A percentile compares a stretch with the other conserved stretches of the same genome.
Conservation (phyloP, 1,140 invertebrate genomes). For the Drosophila nigromelanica region DNA sequence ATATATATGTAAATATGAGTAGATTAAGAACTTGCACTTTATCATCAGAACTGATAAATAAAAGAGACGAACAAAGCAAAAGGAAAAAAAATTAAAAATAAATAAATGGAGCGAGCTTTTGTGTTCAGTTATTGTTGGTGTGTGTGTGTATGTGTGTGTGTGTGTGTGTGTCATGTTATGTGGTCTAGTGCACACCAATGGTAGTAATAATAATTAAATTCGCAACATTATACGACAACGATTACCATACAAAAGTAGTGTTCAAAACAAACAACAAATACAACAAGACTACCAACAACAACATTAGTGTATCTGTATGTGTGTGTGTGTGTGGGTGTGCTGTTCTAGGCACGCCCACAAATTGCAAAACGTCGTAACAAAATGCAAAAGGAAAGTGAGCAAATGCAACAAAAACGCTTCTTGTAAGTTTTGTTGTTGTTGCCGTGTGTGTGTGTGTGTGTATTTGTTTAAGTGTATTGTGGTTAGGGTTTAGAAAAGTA, state of each 20-base stretch:
- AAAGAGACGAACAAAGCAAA: slow-evolving; percentile 13
- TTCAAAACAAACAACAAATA: slow-evolving; percentile 67
- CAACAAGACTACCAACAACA: slow-evolving; percentile 66
- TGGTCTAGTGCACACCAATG: slow-evolving; percentile 75
- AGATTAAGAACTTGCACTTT: slow-evolving; percentile 15
- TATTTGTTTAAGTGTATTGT: background rate
- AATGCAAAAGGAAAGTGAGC: slow-evolving; percentile 54
- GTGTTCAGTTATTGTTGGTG: slow-evolving; percentile 21
- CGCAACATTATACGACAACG: slow-evolving; percentile 68
- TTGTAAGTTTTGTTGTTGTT: slow-evolving; percentile 16
- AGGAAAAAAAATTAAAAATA: slow-evolving; percentile 38
- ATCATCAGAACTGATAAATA: slow-evolving; percentile 15
- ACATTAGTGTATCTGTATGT: slow-evolving; percentile 10
- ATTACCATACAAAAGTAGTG: slow-evolving; percentile 61
- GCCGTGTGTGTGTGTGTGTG: slow-evolving; percentile 21
- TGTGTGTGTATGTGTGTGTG: slow-evolving; percentile 24
- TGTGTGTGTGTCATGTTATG: slow-evolving; percentile 38
- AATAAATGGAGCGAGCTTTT: slow-evolving; percentile 52
- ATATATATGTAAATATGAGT: slow-evolving; percentile 3
- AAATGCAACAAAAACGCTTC: slow-evolving; percentile 35
- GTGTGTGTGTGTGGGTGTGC: slow-evolving; percentile 5
- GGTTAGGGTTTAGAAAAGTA: slow-evolving; percentile 37
- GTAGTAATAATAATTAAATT: slow-evolving; percentile 59
- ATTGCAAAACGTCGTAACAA: slow-evolving; percentile 16
- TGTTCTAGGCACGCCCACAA: slow-evolving; percentile 8